Evolutionary conservation across 2,888 invertebrate species (phyloP).

Genomic region (Drosophila subsilvestris): DNA sequence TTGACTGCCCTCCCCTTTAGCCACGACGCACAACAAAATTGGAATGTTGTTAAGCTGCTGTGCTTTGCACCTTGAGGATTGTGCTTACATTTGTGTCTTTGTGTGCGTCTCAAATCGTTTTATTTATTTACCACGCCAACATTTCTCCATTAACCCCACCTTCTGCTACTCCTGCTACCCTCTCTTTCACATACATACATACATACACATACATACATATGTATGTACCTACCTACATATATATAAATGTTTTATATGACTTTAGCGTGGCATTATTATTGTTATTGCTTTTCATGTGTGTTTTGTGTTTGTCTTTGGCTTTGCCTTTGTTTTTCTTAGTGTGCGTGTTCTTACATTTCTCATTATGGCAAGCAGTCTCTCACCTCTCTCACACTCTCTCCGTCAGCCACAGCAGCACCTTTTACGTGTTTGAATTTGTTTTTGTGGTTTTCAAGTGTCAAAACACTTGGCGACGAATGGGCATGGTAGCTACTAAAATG

Average conservation of each 20-base stretch:
- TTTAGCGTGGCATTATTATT: conserved; percentile 55
- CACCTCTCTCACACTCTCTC: conserved; percentile 1
- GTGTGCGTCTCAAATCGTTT: conserved; percentile 62
- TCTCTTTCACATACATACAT: neutral
- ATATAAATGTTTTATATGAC: conserved; percentile 58
- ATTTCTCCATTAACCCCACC: conserved; percentile 18
- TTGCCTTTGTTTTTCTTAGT: conserved; percentile 36
- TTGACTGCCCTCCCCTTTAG: neutral
- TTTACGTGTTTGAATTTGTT: conserved; percentile 31
- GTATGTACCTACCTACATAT: conserved; percentile 17
- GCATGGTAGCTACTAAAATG: conserved; percentile 42
- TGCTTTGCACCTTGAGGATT: conserved; percentile 56
- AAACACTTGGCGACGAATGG: conserved; percentile 31
- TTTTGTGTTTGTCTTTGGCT: conserved; percentile 11
- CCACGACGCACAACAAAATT: conserved; percentile 2
- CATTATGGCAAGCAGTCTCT: conserved; percentile 36
- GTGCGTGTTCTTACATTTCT: conserved; percentile 42
- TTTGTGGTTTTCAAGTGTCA: conserved; percentile 66
- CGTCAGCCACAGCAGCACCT: neutral
- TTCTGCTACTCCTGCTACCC: conserved; percentile 5
- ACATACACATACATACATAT: conserved; percentile 9
- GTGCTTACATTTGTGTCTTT: conserved; percentile 61
- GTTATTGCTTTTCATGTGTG: conserved; percentile 42
- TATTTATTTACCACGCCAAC: conserved; percentile 65
- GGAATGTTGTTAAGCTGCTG: conserved; percentile 34